phyloP scores from a whole-genome alignment of 35 echinoderm and acorn worm genomes.

The Strongylocentrotus purpuratus region DNA sequence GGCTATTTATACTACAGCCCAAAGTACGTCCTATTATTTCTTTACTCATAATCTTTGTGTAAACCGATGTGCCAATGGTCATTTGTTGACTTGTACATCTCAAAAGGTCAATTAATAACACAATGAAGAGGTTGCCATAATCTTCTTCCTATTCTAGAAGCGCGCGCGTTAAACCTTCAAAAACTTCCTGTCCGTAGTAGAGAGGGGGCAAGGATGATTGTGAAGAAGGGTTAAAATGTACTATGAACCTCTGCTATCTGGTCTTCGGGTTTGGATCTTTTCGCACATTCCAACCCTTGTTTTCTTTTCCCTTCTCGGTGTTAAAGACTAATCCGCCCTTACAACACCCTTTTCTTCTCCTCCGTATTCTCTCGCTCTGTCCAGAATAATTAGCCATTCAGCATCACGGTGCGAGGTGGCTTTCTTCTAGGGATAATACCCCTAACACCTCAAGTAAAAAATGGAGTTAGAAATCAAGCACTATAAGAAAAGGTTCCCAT shows the following conservation, averaged over 20 bases:
- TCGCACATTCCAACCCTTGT: slow-evolving; percentile 40
- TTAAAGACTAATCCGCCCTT: slow-evolving; percentile 13
- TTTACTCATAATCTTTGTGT: neutral
- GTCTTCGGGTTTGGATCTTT: neutral
- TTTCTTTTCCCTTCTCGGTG: neutral
- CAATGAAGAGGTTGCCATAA: neutral
- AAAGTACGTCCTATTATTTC: neutral
- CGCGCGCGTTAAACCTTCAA: neutral
- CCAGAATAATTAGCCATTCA: slow-evolving; percentile 36
- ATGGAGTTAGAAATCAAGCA: slow-evolving; percentile 1
- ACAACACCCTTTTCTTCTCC: neutral
- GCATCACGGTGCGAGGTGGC: neutral
- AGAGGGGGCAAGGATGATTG: too few relatives aligned
- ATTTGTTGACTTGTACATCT: neutral
- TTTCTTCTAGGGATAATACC: neutral
- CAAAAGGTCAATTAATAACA: neutral
- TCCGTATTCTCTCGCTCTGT: neutral
- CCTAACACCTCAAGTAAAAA: neutral
- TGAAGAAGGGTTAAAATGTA: neutral
- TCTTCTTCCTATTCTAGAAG: slow-evolving; percentile 11
- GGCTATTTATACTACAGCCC: neutral
- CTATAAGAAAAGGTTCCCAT: slow-evolving; percentile 15
- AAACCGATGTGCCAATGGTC: neutral
- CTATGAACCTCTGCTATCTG: neutral
- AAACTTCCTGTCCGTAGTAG: neutral